A percentile compares a stretch with the other conserved stretches of the same genome.
phyloP scores from a whole-genome alignment of 1,140 invertebrate species.

The Mylabris phalerata region DNA sequence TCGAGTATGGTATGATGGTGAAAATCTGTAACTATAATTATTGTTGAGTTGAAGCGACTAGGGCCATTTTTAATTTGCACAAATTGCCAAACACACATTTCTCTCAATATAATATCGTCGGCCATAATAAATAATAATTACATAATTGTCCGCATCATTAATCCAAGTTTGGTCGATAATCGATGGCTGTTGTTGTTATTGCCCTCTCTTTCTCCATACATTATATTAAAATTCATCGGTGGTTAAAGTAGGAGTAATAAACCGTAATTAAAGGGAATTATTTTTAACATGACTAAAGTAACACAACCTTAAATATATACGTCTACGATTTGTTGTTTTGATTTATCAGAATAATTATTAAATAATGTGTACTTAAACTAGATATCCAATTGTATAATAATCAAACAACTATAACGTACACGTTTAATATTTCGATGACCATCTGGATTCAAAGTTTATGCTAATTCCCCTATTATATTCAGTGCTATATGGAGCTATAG shows the following conservation, averaged over 20 bases:
- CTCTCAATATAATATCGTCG: neutral
- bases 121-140: slow-evolving; percentile 14
- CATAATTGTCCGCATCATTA: slow-evolving; percentile 12
- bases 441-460: slow-evolving; percentile 34
- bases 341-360: slow-evolving; percentile 44
- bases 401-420: neutral
- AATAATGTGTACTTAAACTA: slow-evolving; percentile 41
- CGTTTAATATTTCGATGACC: slow-evolving; percentile 4
- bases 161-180: slow-evolving; percentile 11
- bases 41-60: no score
- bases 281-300: slow-evolving; percentile 36
- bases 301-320: slow-evolving; percentile 29
- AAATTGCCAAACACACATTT: no score
- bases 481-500: slow-evolving; percentile 37
- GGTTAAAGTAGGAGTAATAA: slow-evolving; percentile 35
- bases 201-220: neutral
- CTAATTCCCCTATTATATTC: slow-evolving; percentile 43
- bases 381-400: slow-evolving; percentile 16
- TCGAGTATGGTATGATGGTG: no score
- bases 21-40: no score
- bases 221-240: slow-evolving; percentile 23
- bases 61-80: no score
- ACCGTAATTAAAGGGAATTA: slow-evolving; percentile 42
- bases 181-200: slow-evolving; percentile 11
- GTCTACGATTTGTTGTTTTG: slow-evolving; percentile 42